Percentiles rank a stretch among this genome's conserved stretches.
These are phyloP conservation scores for Apis cerana DNA, from an alignment of 1,140 invertebrate genomes.

Conservation along the genomic window DNA sequence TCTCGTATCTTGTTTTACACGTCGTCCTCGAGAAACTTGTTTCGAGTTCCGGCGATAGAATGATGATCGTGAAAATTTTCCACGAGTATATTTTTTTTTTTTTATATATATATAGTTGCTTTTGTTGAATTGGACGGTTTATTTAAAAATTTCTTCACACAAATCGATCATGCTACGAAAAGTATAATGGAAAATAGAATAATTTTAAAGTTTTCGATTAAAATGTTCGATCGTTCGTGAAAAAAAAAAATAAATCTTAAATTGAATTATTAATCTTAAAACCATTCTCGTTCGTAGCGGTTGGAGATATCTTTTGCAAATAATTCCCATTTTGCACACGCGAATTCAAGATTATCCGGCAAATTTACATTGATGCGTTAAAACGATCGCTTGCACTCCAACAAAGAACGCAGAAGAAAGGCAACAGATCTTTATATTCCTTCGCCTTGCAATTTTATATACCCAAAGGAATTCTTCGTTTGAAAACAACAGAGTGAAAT, in stretches of 20 bases:
- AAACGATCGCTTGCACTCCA: constrained; percentile 2
- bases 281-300: not conserved
- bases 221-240: too few species aligned
- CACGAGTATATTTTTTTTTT: not conserved
- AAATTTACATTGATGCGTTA: constrained; percentile 1
- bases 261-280: not conserved
- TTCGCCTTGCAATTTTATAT: not conserved
- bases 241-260: too few species aligned
- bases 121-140: not conserved
- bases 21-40: constrained; percentile 10
- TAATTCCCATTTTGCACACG: not conserved
- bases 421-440: not conserved
- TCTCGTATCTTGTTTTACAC: not conserved
- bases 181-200: too few species aligned
- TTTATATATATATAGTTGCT: too few species aligned
- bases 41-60: constrained; percentile 31
- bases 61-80: constrained; percentile 40
- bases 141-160: constrained; percentile 29
- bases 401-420: too few species aligned
- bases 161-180: not conserved
- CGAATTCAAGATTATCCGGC: constrained; percentile 1
- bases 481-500: not conserved
- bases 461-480: not conserved
- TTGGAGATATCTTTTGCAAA: not conserved
- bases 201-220: too few species aligned